phyloP scores from a whole-genome alignment of 2,888 invertebrate species.

The Clusia tigrina region DNA sequence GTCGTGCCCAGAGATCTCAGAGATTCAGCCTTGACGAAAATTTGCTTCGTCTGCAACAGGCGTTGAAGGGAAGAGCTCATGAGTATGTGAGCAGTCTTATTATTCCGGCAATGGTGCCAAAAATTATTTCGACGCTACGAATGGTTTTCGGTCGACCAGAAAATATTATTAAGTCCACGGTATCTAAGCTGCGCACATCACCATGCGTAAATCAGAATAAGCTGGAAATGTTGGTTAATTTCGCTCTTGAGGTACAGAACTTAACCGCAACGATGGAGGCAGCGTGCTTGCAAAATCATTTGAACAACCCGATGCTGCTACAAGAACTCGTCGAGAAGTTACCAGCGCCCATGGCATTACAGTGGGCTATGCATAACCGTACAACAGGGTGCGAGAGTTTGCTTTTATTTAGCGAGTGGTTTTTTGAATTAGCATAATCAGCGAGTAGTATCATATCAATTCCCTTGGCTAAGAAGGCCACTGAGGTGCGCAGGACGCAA shows the following conservation, averaged over 20 bases:
- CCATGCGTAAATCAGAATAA: constrained; percentile 26
- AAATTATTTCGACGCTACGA: constrained; percentile 28
- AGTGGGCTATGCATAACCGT: constrained; percentile 29
- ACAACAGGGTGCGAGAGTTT: no score
- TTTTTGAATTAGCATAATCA: constrained; percentile 26
- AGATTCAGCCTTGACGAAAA: no score
- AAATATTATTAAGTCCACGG: constrained; percentile 26
- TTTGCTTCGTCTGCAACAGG: constrained; percentile 17
- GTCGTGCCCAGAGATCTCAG: no score
- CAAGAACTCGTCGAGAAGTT: constrained; percentile 32
- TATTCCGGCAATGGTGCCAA: constrained; percentile 27
- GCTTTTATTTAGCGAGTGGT: constrained; percentile 23
- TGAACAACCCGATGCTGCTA: constrained; percentile 29
- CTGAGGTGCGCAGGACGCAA: constrained; percentile 14
- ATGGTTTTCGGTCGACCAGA: constrained; percentile 30
- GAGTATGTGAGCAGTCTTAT: constrained; percentile 29
- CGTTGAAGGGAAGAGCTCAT: constrained; percentile 21
- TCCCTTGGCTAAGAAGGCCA: neutral
- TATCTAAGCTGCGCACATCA: constrained; percentile 19
- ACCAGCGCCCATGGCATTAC: constrained; percentile 27
- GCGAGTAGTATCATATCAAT: constrained; percentile 23
- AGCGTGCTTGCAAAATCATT: constrained; percentile 24
- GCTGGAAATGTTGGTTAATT: constrained; percentile 25
- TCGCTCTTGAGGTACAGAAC: constrained; percentile 29
- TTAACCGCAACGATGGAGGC: constrained; percentile 31